A percentile compares a stretch with the other conserved stretches of the same genome.
Evolutionary conservation across 2,113 vertebrate genomes (phyloP).

Genomic region (Prunella fulvescens): DNA sequence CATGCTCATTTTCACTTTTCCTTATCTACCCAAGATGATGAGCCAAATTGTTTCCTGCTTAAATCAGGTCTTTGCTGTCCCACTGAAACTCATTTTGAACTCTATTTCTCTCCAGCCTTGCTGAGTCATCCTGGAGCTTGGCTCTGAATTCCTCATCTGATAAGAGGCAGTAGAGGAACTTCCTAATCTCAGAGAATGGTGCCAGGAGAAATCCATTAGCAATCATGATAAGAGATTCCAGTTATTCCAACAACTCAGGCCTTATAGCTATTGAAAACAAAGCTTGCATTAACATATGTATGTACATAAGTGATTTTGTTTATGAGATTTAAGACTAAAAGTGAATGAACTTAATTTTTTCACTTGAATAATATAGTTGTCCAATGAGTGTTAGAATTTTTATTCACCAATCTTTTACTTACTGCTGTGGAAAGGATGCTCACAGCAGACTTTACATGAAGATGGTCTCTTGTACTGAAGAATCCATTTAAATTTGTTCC

Average conservation of each 20-base stretch:
- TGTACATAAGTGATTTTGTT: not conserved
- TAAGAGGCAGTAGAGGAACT: not conserved
- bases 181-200: not conserved
- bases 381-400: not conserved
- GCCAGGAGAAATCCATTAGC: not conserved
- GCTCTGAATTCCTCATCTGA: not conserved
- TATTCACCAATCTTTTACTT: not conserved
- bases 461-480: not conserved
- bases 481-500: not conserved
- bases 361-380: not conserved
- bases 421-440: not conserved
- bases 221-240: not conserved
- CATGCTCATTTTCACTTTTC: not conserved
- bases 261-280: not conserved
- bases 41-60: not conserved
- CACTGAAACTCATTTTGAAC: not conserved
- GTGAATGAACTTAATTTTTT: not conserved
- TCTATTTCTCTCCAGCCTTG: not conserved
- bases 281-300: not conserved
- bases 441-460: not conserved
- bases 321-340: not conserved
- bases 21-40: not conserved
- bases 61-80: not conserved
- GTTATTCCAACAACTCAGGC: not conserved
- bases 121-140: not conserved